phyloP scores from a whole-genome alignment of 1,140 invertebrate genomes.

The Ylistrum balloti region DNA sequence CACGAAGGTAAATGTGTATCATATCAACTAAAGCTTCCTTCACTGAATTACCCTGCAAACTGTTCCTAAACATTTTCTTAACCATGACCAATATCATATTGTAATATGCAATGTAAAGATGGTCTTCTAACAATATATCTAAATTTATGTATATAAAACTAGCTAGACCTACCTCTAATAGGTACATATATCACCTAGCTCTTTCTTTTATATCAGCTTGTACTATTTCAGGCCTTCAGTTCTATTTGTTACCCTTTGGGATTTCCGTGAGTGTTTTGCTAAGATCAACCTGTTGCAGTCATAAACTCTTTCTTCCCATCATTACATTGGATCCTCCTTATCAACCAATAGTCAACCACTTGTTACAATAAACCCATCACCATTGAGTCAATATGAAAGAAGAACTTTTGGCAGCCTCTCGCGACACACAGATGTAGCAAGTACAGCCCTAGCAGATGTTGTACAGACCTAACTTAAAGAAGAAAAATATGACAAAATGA shows the following conservation, averaged over 20 bases:
- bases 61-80: too few species aligned
- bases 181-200: too few species aligned
- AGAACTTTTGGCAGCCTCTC: background rate
- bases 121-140: too few species aligned
- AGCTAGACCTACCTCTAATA: too few species aligned
- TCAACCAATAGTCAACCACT: constrained; percentile 28
- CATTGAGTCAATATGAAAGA: background rate
- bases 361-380: constrained; percentile 18
- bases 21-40: too few species aligned
- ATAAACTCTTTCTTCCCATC: background rate
- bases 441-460: background rate
- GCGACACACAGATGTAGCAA: constrained; percentile 14
- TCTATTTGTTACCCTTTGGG: background rate
- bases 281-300: background rate
- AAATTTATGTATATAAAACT: too few species aligned
- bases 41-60: too few species aligned
- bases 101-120: too few species aligned
- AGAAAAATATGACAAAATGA: background rate
- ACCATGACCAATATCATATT: too few species aligned
- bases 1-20: too few species aligned
- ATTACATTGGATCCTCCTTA: background rate
- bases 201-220: too few species aligned
- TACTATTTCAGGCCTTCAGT: too few species aligned
- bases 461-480: background rate
- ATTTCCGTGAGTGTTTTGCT: background rate